Conservation (phyloP, 2,113 vertebrate genomes). For the Accipiter cooperii region DNA sequence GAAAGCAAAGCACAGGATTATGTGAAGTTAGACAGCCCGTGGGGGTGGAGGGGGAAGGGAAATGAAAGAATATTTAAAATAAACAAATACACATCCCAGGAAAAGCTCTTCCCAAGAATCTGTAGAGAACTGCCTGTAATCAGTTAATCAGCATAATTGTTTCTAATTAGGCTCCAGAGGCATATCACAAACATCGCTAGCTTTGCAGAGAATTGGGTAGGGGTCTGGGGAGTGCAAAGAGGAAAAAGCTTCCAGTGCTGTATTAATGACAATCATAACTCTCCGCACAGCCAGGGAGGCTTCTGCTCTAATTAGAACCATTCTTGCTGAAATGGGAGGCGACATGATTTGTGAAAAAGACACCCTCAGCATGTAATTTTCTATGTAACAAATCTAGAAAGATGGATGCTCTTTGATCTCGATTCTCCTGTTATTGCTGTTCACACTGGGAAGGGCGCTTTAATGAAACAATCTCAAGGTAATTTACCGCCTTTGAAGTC, state of each 20-base stretch:
- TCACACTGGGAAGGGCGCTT: constrained; percentile 73
- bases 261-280: constrained; percentile 67
- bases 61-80: constrained; percentile 54
- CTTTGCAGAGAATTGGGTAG: neutral
- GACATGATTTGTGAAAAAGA: constrained; percentile 63
- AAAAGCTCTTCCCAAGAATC: constrained; percentile 66
- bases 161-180: constrained; percentile 70
- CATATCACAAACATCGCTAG: constrained; percentile 1
- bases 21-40: neutral
- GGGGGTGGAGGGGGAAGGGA: constrained; percentile 29
- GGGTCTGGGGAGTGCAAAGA: neutral
- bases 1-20: neutral
- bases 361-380: constrained; percentile 60
- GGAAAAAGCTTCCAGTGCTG: constrained; percentile 35
- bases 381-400: constrained; percentile 67
- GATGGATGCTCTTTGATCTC: constrained; percentile 72
- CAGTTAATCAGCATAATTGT: constrained; percentile 73
- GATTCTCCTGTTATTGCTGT: constrained; percentile 57
- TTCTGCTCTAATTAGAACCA: constrained; percentile 69
- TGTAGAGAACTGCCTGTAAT: constrained; percentile 67
- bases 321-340: constrained; percentile 64
- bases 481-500: constrained; percentile 77
- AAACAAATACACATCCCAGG: constrained; percentile 40
- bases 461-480: constrained; percentile 73
- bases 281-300: constrained; percentile 30